These are phyloP conservation scores for Diabrotica undecimpunctata DNA, from an alignment of 1,140 invertebrate species.

Conservation along the genomic window DNA sequence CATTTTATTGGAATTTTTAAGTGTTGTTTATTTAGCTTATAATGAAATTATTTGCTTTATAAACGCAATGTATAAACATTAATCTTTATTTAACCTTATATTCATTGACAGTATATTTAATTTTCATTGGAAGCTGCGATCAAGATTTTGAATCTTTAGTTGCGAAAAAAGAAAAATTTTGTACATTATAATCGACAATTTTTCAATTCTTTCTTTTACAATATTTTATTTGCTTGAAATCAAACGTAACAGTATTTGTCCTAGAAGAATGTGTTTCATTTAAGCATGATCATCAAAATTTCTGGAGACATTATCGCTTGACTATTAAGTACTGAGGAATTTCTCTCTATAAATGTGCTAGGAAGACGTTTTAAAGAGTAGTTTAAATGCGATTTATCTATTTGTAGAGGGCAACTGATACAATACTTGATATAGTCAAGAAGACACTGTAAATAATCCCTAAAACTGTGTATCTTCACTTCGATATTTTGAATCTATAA, in stretches of 20 bases:
- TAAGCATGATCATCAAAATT: neutral
- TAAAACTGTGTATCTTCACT: slow-evolving; percentile 38
- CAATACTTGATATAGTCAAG: neutral
- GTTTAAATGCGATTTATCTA: too few relatives aligned
- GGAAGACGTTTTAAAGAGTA: neutral
- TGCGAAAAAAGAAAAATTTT: too few relatives aligned
- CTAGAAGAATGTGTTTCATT: neutral
- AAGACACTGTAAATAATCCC: slow-evolving; percentile 12
- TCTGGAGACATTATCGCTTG: neutral
- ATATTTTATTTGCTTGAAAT: neutral
- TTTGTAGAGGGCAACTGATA: neutral
- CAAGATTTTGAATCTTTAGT: too few relatives aligned
- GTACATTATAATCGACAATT: too few relatives aligned
- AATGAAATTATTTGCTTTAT: too few relatives aligned
- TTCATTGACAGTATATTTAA: too few relatives aligned
- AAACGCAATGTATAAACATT: too few relatives aligned
- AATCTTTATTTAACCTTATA: too few relatives aligned
- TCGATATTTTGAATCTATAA: slow-evolving; percentile 31
- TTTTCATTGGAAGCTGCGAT: too few relatives aligned
- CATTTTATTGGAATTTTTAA: too few relatives aligned
- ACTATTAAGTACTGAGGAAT: neutral
- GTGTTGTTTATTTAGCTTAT: too few relatives aligned
- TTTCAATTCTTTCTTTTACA: too few relatives aligned
- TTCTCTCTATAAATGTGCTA: neutral
- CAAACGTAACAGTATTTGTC: neutral